A percentile compares a stretch with the other conserved stretches of the same genome.
These are phyloP conservation scores for Leptogaster cylindrica DNA, from an alignment of 2,888 invertebrate species.

Conservation along the genomic window DNA sequence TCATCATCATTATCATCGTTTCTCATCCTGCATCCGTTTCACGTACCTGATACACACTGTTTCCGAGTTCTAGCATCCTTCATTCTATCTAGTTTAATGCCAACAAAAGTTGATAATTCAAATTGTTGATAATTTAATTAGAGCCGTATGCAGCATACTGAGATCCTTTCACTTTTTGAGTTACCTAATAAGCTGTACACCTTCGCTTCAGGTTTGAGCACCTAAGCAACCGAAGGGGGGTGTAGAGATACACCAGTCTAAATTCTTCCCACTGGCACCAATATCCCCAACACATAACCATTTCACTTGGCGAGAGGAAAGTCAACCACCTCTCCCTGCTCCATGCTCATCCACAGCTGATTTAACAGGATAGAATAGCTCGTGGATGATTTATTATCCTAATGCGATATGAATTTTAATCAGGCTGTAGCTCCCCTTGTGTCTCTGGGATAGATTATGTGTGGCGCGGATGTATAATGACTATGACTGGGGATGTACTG, in stretches of 20 bases:
- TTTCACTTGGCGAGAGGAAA: not conserved
- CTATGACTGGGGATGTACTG: not conserved
- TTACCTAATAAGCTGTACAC: no score
- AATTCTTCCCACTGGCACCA: no score
- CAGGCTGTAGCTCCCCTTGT: slow-evolving; percentile 26
- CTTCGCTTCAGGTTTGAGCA: no score
- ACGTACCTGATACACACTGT: no score
- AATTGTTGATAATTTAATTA: slow-evolving; percentile 29
- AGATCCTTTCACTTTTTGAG: slow-evolving; percentile 2
- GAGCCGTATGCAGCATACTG: not conserved
- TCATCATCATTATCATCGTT: no score
- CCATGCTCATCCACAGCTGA: slow-evolving; percentile 16
- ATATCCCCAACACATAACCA: not conserved
- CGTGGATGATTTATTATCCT: slow-evolving; percentile 35
- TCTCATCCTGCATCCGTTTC: no score
- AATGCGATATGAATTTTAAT: slow-evolving; percentile 40
- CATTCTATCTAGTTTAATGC: no score
- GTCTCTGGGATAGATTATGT: slow-evolving; percentile 25
- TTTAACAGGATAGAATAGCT: slow-evolving; percentile 34
- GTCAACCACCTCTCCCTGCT: slow-evolving; percentile 24
- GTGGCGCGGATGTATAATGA: slow-evolving; percentile 24
- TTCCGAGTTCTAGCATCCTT: no score
- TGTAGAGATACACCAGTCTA: no score
- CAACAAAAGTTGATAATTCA: slow-evolving; percentile 24
- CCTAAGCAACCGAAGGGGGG: no score